Percentiles rank a stretch among this genome's conserved stretches.
Evolutionary conservation across 2,888 invertebrate genomes (phyloP).

Genomic region (Drosophila eohydei): DNA sequence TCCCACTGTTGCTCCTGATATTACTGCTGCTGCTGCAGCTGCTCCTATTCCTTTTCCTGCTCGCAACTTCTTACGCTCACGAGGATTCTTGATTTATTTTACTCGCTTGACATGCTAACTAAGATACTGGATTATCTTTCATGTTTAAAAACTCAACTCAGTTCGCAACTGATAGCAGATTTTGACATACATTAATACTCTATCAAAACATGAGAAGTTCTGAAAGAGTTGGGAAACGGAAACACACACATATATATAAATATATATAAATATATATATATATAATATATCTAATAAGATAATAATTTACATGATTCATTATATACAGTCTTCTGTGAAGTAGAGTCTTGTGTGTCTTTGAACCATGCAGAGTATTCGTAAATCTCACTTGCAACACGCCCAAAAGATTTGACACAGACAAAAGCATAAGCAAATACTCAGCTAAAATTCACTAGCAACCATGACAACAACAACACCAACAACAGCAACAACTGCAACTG

Average conservation of each 20-base stretch:
- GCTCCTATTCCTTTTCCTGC: neutral
- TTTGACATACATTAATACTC: slow-evolving; percentile 11
- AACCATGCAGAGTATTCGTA: slow-evolving; percentile 15
- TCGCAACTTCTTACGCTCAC: neutral
- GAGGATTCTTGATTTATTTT: slow-evolving; percentile 26
- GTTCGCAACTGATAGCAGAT: slow-evolving; percentile 3
- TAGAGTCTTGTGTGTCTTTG: too few relatives aligned
- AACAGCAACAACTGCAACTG: slow-evolving; percentile 20
- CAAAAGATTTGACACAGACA: slow-evolving; percentile 64
- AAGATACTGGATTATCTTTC: slow-evolving; percentile 39
- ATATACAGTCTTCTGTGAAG: neutral
- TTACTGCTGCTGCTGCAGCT: neutral
- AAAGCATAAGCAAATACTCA: slow-evolving; percentile 58
- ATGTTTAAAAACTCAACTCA: slow-evolving; percentile 18
- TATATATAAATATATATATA: too few relatives aligned
- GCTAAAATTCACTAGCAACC: slow-evolving; percentile 26
- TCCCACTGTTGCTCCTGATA: neutral
- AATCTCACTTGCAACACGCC: slow-evolving; percentile 65
- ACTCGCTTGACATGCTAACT: slow-evolving; percentile 46
- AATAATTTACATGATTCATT: neutral
- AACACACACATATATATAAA: too few relatives aligned
- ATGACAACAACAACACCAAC: slow-evolving; percentile 25
- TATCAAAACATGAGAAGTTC: neutral
- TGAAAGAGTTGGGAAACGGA: too few relatives aligned
- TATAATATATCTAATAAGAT: too few relatives aligned